A percentile compares a stretch with the other conserved stretches of the same genome.
phyloP scores from a whole-genome alignment of 37 sponge, comb jelly and placozoan genomes.

The Halichondria panicea region DNA sequence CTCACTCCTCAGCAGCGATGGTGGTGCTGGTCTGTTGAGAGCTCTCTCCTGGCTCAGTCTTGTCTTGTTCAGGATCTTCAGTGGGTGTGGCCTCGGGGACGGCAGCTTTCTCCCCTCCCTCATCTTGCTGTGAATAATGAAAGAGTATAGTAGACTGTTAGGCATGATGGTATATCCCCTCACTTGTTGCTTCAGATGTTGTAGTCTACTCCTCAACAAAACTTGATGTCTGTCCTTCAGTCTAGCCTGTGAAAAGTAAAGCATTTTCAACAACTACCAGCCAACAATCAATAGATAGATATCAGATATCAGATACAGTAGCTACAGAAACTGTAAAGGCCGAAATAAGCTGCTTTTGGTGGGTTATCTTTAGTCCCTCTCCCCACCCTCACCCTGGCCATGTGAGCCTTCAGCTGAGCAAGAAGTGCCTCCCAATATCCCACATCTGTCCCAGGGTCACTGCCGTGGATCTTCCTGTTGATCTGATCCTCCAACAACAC shows the following conservation, averaged over 20 bases:
- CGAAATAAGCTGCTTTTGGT: background rate
- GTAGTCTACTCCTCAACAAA: conserved; percentile 79
- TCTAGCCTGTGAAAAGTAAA: conserved; percentile 53
- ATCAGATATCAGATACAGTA: no score
- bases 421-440: conserved; percentile 91
- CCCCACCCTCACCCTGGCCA: conserved; percentile 65
- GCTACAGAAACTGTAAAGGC: no score
- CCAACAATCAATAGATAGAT: no score
- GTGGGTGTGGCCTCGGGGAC: background rate
- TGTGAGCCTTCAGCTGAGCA: conserved; percentile 82
- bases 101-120: background rate
- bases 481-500: conserved; percentile 82
- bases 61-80: background rate
- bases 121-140: no score
- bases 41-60: background rate
- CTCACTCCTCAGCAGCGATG: background rate
- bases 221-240: conserved; percentile 90
- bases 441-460: conserved; percentile 78
- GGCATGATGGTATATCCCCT: background rate
- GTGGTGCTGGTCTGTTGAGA: background rate
- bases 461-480: conserved; percentile 59
- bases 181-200: conserved; percentile 76
- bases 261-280: no score
- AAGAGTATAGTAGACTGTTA: no score
- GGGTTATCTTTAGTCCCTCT: background rate